Evolutionary conservation across 2,797 vertebrate genomes (phyloP).

Genomic region (Eutrigla gurnardus): DNA sequence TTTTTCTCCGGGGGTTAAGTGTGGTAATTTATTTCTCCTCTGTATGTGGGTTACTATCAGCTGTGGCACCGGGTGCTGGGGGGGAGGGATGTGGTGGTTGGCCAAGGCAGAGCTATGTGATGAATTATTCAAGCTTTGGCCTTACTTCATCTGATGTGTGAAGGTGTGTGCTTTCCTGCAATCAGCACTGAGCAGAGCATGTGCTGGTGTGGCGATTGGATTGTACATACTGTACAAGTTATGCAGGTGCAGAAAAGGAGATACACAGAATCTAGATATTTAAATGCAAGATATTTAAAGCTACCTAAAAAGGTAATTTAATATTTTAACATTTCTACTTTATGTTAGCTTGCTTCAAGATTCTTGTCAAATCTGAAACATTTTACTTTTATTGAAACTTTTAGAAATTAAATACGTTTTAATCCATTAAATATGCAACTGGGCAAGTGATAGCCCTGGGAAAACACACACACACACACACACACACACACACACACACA

Average conservation of each 20-base stretch:
- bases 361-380: background rate
- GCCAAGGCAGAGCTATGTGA: constrained; percentile 29
- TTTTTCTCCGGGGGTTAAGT: constrained; percentile 17
- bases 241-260: constrained; percentile 3
- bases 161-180: constrained; percentile 37
- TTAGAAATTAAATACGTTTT: background rate
- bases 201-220: background rate
- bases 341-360: background rate
- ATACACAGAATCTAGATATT: background rate
- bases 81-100: constrained; percentile 33
- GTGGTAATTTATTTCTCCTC: constrained; percentile 51
- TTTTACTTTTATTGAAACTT: background rate
- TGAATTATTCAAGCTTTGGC: constrained; percentile 66
- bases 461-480: constrained; percentile 33
- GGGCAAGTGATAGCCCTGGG: constrained; percentile 69
- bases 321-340: background rate
- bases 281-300: background rate
- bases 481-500: constrained; percentile 13
- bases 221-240: background rate
- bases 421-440: constrained; percentile 14
- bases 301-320: background rate
- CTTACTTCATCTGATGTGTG: constrained; percentile 44
- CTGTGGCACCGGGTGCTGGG: constrained; percentile 32
- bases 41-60: constrained; percentile 36
- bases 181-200: constrained; percentile 26